These are phyloP conservation scores for Australoheros scitulus DNA, from an alignment of 2,113 vertebrate genomes.

Conservation along the genomic window DNA sequence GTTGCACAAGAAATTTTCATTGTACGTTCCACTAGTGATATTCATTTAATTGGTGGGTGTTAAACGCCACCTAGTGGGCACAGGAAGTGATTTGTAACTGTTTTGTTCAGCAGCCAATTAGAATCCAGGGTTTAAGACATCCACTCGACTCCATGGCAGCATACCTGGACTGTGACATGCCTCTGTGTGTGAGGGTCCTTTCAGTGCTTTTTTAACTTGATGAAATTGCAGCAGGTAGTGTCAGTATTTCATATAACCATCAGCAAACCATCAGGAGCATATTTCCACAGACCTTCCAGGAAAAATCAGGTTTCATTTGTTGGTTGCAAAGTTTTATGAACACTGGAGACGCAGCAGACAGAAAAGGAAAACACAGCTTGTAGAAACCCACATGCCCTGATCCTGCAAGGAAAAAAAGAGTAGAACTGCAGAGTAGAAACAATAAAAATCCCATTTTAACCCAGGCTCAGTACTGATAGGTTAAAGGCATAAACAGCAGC, in stretches of 20 bases:
- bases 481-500: not conserved
- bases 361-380: not conserved
- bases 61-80: not conserved
- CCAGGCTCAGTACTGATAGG: not conserved
- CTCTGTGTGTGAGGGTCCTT: not conserved
- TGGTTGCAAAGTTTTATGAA: fast-evolving
- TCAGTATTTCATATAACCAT: too few relatives aligned
- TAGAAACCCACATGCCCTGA: not conserved
- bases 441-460: not conserved
- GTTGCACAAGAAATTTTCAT: not conserved
- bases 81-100: not conserved
- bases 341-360: not conserved
- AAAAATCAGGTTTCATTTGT: not conserved
- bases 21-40: not conserved
- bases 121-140: not conserved
- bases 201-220: not conserved
- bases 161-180: not conserved
- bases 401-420: not conserved
- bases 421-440: not conserved
- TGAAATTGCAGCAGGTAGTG: not conserved
- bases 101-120: not conserved
- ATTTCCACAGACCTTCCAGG: fast-evolving
- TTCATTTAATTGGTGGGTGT: not conserved
- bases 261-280: too few relatives aligned
- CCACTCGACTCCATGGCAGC: fast-evolving